Base-by-base conservation (phyloP, 2,797 vertebrate species). In the Astyanax mexicanus region DNA sequence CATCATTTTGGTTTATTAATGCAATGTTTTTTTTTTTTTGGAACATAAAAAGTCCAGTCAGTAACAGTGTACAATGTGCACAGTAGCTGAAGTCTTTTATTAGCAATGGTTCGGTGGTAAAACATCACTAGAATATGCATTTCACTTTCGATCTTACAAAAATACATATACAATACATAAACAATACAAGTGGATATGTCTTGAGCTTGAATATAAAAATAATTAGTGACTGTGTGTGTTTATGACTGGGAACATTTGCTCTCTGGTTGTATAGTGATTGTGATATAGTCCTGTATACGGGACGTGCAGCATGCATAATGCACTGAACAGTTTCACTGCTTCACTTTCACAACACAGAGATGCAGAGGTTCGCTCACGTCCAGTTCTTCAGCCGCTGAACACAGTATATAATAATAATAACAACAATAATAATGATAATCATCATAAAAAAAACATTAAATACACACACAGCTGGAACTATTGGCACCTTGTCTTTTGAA, bases 1-100 rank as follows among this genome's bases (percentile, higher is more conserved):
- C n/a, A n/a, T n/a, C n/a, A n/a, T n/a, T n/a, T n/a, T n/a, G n/a
- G n/a, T n/a, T n/a, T n/a, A n/a, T 1, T 11, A 8, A 9, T 49
- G 5, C n/a, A 49, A n/a, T 23, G 23, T 11, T 23, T 25, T 5
- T 54, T 10, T 11, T 10, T 27, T 25, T 3, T n/a, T n/a, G n/a
- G 15, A 40, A 12, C 12, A 61, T 8, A 38, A 1, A 61, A 61
- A 68, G 4, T 47, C 4, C 17, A 60, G 9, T 29, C 13, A 54
- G 32, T 25, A 44, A 55, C 29, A 27, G 11, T 42, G 52, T 55
- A 13, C 15, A 21, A 68, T 37, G 45, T 23, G 32, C 47, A 66
- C 27, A n/a, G 5, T 72, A 15, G 27, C 72, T 78, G 55, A 74
- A 77, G 73, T 75, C 66, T 81, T 90, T 88, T 85, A 88, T 89